Base-by-base conservation (phyloP, 2,888 invertebrate genomes). In the Synanthedon tipuliformis region DNA sequence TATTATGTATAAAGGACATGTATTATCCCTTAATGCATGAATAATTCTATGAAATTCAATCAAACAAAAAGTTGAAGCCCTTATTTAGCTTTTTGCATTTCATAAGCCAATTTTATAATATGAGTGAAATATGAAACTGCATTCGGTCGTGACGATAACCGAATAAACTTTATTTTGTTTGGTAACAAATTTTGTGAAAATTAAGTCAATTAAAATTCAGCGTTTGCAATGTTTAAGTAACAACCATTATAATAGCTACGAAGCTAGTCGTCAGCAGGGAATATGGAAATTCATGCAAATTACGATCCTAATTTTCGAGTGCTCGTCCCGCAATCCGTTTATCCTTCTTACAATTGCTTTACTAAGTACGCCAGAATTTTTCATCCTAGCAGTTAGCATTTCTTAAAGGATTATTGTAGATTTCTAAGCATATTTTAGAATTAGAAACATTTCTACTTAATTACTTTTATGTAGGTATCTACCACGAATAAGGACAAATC, bases 241-340 rank as follows among this genome's bases (percentile, higher is more conserved):
- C 45, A 45, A 15, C 45, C 45, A 45, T 45, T 45, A 45, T 45
- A 45, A 5, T 45, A 45, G 45, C 45, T 13, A 45, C 45, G 45
- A 45, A 45, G 45, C 15, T 45, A 15, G 45, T 45, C 45, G 45
- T 15, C 52, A 52, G 55, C 48, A 56, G 52, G 54, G 51, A 50
- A 27, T 50, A 63, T 64, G 64, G 55, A 63, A 63, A 63, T 64
- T 52, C 15, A 63, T 60, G 60, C 55, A 63, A 63, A 64, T 58
- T 15, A 34, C 41, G 50, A 54, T 55, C 59, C 59, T 63, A 59
- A 60, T 62, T 58, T 58, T 54, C 53, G 50, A 54, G 54, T 53
- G 54, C 55, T 55, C 41, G 40, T 56, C 50, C 40, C 18, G 7
- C 13, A 27, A 50, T 16, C 40, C 18, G 10, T 27, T 40, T 50